phyloP scores from a whole-genome alignment of 2,797 vertebrate species.

The Arctocebus calabarensis region DNA sequence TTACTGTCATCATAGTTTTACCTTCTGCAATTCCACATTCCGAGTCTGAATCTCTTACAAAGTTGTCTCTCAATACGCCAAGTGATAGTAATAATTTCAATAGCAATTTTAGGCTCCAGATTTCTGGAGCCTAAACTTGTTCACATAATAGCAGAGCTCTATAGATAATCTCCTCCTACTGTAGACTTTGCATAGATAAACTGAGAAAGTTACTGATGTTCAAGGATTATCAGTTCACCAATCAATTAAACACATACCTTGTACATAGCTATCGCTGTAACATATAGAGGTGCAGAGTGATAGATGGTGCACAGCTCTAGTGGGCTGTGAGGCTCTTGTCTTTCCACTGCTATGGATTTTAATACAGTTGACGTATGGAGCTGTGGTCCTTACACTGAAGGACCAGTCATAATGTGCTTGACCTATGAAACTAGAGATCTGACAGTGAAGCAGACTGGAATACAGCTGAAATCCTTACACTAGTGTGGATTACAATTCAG shows the following conservation, averaged over 20 bases:
- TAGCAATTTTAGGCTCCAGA: background rate
- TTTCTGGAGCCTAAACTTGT: background rate
- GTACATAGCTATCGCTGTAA: background rate
- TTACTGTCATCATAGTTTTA: background rate
- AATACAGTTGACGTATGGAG: background rate
- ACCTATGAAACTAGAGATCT: background rate
- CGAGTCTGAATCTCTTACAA: conserved; percentile 42
- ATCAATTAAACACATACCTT: background rate
- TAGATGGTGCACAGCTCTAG: background rate
- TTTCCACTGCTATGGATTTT: background rate
- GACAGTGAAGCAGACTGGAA: background rate
- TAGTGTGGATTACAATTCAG: background rate
- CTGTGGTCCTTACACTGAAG: background rate
- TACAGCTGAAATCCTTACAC: background rate
- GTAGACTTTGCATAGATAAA: background rate
- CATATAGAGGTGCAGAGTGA: background rate
- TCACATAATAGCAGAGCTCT: background rate
- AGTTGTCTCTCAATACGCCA: background rate
- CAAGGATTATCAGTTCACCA: background rate
- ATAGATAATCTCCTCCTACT: background rate
- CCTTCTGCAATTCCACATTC: background rate
- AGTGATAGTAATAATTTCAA: conserved; percentile 2
- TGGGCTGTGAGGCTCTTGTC: background rate
- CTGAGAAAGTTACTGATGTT: background rate
- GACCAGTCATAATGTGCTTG: background rate